Evolutionary conservation across 2,888 invertebrate species (phyloP).

Genomic region (Brachypterus glaber): DNA sequence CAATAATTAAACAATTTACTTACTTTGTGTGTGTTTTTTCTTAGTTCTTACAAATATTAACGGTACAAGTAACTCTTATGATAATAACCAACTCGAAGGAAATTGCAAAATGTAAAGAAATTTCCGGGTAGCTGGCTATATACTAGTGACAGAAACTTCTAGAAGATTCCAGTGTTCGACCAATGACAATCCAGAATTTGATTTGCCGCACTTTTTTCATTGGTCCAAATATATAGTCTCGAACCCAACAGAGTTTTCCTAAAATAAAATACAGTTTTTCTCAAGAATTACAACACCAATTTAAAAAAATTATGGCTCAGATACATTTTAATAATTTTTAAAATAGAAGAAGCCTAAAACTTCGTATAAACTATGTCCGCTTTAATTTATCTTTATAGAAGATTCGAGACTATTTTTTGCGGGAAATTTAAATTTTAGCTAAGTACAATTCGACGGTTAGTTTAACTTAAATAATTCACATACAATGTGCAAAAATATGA

Average conservation of each 20-base stretch:
- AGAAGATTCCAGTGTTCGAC: slow-evolving; percentile 32
- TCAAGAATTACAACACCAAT: no score
- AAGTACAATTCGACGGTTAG: no score
- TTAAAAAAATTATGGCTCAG: no score
- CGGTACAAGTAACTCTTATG: not conserved
- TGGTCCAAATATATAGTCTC: not conserved
- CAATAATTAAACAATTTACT: not conserved
- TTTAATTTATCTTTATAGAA: no score
- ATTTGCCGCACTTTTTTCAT: not conserved
- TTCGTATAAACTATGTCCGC: no score
- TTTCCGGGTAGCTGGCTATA: slow-evolving; percentile 33
- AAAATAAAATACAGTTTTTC: no score
- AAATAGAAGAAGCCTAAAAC: no score
- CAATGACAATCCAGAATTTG: slow-evolving; percentile 26
- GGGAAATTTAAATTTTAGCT: no score
- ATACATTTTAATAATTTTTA: no score
- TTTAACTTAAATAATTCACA: no score
- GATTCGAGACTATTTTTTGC: no score
- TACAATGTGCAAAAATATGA: no score
- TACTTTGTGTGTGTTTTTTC: slow-evolving; percentile 1
- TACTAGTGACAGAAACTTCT: slow-evolving; percentile 33
- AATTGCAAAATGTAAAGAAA: slow-evolving; percentile 1
- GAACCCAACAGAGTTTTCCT: not conserved
- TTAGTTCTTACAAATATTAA: not conserved
- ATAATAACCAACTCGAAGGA: slow-evolving; percentile 2